Evolutionary conservation across 1,140 invertebrate species (phyloP).

Genomic region (Cherax destructor): DNA sequence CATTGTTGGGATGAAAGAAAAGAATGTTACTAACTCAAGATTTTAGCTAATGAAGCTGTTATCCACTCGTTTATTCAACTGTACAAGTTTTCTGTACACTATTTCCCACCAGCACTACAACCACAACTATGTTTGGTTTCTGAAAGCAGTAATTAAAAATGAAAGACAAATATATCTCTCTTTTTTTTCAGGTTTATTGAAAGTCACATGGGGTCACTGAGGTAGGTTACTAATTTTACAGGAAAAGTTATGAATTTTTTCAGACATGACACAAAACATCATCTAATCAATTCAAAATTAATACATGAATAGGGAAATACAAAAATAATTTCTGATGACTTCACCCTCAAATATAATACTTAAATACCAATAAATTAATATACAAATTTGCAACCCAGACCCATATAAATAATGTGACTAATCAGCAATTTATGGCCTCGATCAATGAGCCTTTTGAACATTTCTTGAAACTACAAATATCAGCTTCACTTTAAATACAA

Average conservation of each 20-base stretch:
- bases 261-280: conserved; percentile 12
- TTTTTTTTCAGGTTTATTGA: conserved; percentile 26
- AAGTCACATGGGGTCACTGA: conserved; percentile 37
- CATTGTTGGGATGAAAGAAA: too few relatives aligned
- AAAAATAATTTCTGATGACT: conserved; percentile 26
- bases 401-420: conserved; percentile 8
- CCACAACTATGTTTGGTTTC: not conserved
- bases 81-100: too few relatives aligned
- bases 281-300: conserved; percentile 17
- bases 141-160: not conserved
- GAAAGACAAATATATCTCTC: not conserved
- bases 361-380: conserved; percentile 20
- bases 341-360: conserved; percentile 29
- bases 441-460: not conserved
- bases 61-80: too few relatives aligned
- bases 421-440: conserved; percentile 7
- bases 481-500: not conserved
- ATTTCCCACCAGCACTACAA: too few relatives aligned
- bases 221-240: conserved; percentile 41
- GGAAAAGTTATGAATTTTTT: conserved; percentile 3
- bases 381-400: conserved; percentile 8
- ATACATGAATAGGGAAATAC: conserved; percentile 23
- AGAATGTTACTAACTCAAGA: not conserved
- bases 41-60: not conserved
- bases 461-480: not conserved